Percentiles rank a stretch among this genome's conserved stretches.
Conservation (phyloP, 2,797 vertebrate species). For the Decapterus maruadsi region DNA sequence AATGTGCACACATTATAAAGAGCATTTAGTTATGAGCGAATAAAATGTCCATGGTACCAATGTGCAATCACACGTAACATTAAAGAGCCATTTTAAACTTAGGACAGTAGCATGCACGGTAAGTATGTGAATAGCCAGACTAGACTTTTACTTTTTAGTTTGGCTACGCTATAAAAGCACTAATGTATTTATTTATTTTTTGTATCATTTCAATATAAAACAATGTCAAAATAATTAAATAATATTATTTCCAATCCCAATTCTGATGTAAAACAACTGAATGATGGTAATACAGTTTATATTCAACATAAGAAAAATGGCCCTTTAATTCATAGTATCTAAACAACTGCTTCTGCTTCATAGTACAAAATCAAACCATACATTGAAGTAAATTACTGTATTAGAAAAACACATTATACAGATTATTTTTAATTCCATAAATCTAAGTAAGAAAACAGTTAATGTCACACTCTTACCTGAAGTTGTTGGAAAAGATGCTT, state of each 20-base stretch:
- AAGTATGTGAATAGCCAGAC: neutral
- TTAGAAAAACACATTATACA: neutral
- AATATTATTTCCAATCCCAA: neutral
- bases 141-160: neutral
- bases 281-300: neutral
- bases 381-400: neutral
- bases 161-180: neutral
- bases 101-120: neutral
- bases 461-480: constrained; percentile 71
- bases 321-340: neutral
- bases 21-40: neutral
- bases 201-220: neutral
- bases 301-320: neutral
- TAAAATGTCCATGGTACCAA: neutral
- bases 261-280: neutral
- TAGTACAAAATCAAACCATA: neutral
- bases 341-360: neutral
- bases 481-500: constrained; percentile 26
- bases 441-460: neutral
- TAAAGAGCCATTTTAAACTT: neutral
- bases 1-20: constrained; percentile 39
- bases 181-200: neutral
- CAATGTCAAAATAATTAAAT: neutral
- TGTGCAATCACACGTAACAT: constrained; percentile 2
- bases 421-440: neutral